Percentiles rank a stretch among this genome's conserved stretches.
Evolutionary conservation across 1,140 invertebrate genomes (phyloP).

Genomic region (Ceratina calcarata): DNA sequence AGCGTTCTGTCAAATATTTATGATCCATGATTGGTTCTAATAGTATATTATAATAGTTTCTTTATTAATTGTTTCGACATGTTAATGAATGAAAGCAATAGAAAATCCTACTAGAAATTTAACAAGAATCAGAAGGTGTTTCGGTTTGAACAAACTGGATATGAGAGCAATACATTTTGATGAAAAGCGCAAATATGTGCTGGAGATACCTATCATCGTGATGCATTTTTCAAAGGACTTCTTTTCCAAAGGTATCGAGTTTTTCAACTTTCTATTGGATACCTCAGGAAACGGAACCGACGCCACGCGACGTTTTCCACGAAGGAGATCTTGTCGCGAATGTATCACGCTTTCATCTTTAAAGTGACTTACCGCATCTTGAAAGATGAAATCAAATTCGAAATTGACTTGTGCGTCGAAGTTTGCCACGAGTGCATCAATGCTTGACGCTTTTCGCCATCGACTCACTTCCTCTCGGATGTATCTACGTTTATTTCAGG

Average conservation of each 20-base stretch:
- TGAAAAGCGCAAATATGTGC: neutral
- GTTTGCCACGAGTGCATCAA: constrained; percentile 43
- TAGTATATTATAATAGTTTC: neutral
- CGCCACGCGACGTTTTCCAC: neutral
- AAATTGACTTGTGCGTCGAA: constrained; percentile 5
- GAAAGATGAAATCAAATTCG: neutral
- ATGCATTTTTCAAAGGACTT: neutral
- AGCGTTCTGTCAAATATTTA: constrained; percentile 47
- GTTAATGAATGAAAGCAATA: no score
- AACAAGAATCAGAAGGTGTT: no score
- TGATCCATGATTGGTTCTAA: constrained; percentile 10
- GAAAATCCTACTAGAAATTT: no score
- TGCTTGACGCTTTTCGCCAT: constrained; percentile 29
- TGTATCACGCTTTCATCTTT: neutral
- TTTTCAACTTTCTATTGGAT: neutral
- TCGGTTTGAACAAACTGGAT: no score
- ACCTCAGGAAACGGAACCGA: constrained; percentile 5
- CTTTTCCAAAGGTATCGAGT: neutral
- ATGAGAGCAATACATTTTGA: neutral
- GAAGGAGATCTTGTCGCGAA: constrained; percentile 11
- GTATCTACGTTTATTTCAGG: constrained; percentile 47
- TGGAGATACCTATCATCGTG: neutral
- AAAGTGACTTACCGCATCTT: neutral
- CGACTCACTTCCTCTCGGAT: constrained; percentile 41
- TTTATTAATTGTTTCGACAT: no score